Evolutionary conservation across 2,113 vertebrate species (phyloP).

Genomic region (Meles meles): DNA sequence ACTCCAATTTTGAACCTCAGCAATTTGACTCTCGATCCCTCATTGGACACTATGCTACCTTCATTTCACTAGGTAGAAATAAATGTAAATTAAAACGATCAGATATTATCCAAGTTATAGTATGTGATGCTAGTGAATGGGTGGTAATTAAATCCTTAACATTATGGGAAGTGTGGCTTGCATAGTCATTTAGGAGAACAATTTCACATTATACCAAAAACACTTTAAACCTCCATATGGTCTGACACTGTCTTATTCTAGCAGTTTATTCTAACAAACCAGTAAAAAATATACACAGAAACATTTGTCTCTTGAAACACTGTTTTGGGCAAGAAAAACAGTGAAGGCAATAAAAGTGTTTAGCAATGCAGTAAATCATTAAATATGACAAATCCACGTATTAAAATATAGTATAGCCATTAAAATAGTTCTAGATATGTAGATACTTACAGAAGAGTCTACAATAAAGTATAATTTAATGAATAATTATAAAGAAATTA

Average conservation of each 20-base stretch:
- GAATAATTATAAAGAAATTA: background rate
- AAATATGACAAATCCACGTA: background rate
- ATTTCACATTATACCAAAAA: background rate
- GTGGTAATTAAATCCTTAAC: background rate
- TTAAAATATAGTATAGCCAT: background rate
- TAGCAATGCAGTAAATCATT: background rate
- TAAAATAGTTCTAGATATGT: background rate
- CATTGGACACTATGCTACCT: background rate
- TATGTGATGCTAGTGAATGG: background rate
- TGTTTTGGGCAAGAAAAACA: constrained; percentile 15
- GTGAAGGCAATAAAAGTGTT: background rate
- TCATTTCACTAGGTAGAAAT: background rate
- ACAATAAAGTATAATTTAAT: background rate
- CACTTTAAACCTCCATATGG: background rate
- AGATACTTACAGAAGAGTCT: background rate
- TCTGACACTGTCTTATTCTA: background rate
- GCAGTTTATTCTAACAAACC: constrained; percentile 43
- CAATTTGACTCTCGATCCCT: background rate
- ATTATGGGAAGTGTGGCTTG: background rate
- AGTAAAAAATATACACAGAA: background rate
- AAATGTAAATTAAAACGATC: constrained; percentile 4
- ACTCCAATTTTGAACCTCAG: background rate
- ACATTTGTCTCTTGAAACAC: background rate
- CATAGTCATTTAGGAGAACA: background rate
- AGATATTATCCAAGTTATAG: background rate